Percentiles rank a stretch among this genome's conserved stretches.
These are phyloP conservation scores for Syrphus vitripennis DNA, from an alignment of 2,888 invertebrate species.

Conservation along the genomic window DNA sequence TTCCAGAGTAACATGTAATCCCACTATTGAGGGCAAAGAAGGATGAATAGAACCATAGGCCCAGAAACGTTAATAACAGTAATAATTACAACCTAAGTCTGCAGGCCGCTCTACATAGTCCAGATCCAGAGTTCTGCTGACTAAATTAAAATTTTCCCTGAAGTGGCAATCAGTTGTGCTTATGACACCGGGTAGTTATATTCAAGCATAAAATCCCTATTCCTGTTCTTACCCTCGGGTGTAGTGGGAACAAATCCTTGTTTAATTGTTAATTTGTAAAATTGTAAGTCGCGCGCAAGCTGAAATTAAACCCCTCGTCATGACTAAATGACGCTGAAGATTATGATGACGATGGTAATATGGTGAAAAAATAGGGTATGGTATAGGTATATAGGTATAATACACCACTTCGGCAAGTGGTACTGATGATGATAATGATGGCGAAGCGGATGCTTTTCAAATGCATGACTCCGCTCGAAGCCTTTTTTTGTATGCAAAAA, in stretches of 20 bases:
- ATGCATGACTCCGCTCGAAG: slow-evolving; percentile 23
- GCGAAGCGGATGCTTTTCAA: slow-evolving; percentile 17
- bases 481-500: slow-evolving; percentile 28
- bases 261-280: slow-evolving; percentile 71
- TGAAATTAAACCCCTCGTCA: slow-evolving; percentile 56
- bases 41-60: not conserved
- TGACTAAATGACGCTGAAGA: slow-evolving; percentile 48
- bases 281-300: slow-evolving; percentile 49
- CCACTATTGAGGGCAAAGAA: not conserved
- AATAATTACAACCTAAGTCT: slow-evolving; percentile 31
- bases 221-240: slow-evolving; percentile 20
- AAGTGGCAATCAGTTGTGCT: slow-evolving; percentile 61
- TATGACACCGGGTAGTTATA: slow-evolving; percentile 44
- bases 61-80: slow-evolving; percentile 41
- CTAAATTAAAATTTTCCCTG: slow-evolving; percentile 62
- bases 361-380: not conserved
- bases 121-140: slow-evolving; percentile 45
- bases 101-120: not conserved
- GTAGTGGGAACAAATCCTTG: slow-evolving; percentile 53
- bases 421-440: slow-evolving; percentile 17
- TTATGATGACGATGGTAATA: slow-evolving; percentile 29
- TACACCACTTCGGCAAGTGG: slow-evolving; percentile 5
- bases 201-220: slow-evolving; percentile 11
- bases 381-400: not conserved
- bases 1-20: not conserved